Percentiles rank a stretch among this genome's conserved stretches.
Conservation (phyloP, 2,888 invertebrate species). For the Criorhina ranunculi region DNA sequence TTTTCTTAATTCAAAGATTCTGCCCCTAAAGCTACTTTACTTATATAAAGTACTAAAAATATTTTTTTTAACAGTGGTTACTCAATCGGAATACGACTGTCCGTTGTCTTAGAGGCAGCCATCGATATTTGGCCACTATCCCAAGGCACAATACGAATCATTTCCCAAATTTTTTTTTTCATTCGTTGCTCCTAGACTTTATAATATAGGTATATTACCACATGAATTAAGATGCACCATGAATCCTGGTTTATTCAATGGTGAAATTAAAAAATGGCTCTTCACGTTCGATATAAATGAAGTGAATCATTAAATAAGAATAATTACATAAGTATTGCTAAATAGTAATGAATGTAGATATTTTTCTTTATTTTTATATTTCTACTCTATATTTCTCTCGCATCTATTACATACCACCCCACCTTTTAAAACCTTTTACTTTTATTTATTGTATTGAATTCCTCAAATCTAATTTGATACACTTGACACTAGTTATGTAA, state of each 20-base stretch:
- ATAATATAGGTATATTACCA: no score
- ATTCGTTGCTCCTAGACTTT: no score
- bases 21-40: constrained; percentile 1
- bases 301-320: not conserved
- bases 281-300: not conserved
- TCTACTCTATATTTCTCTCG: no score
- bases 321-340: not conserved
- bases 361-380: no score
- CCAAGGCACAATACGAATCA: not conserved
- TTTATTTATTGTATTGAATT: no score
- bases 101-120: not conserved
- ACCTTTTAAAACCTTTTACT: no score
- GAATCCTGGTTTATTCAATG: not conserved
- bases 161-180: constrained; percentile 1
- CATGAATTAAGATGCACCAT: not conserved
- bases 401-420: no score
- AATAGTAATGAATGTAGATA: no score
- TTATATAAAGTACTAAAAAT: not conserved
- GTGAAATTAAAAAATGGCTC: not conserved
- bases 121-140: not conserved
- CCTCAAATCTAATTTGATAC: no score
- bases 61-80: no score
- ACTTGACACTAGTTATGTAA: no score
- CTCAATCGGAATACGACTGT: no score
- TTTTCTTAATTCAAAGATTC: not conserved